Evolutionary conservation across 1,140 invertebrate species (phyloP), one percentile per base, ranked within the genome.

Genomic region (Chionoecetes opilio): DNA sequence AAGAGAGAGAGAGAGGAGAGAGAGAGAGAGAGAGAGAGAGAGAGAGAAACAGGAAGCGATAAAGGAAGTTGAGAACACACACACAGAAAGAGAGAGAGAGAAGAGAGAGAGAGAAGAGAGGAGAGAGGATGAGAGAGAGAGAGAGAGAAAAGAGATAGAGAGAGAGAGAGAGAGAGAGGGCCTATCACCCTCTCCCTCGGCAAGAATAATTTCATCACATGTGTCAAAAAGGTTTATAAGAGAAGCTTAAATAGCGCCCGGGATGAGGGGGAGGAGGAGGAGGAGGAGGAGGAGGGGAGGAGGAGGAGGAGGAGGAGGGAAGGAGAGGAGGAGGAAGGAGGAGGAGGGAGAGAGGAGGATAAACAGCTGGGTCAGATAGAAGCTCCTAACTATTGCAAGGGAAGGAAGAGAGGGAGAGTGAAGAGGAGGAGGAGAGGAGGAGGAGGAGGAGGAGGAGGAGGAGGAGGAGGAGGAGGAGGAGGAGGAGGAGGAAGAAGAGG

Each of bases 111-210:
- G 35, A 88, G 26, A 88, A 37, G 41, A 21, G 41, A 37, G 41
- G 86, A 88, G 86, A 88, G 86, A 88, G 86, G 41, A 37, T 38
- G 86, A 88, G 86, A 88, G 86, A 88, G 86, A 88, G 86, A 88
- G 86, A 88, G 86, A 88, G 86, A 88, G 86, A 88, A 11, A 34
- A 87, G 86, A 88, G 2, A 88, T 32, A 88, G 86, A 38, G 86
- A 88, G 86, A 88, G 34, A 88, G 86, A 88, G 86, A 88, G 32
- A 88, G 86, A 88, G 35, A 88, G 86, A 21, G 9, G 41, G 86
- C 63, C 63, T 75, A 75, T 75, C 63, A 75, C 63, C 63, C 63
- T 75, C 63, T n/a, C 63, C 63, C 63, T 75, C 63, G n/a, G 63
- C 26, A 75, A 75, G 63, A 26, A 75, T n/a, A 75, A 75, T 75